Base-by-base conservation (phyloP, 2,888 invertebrate species). In the Chymomyza procnemis region DNA sequence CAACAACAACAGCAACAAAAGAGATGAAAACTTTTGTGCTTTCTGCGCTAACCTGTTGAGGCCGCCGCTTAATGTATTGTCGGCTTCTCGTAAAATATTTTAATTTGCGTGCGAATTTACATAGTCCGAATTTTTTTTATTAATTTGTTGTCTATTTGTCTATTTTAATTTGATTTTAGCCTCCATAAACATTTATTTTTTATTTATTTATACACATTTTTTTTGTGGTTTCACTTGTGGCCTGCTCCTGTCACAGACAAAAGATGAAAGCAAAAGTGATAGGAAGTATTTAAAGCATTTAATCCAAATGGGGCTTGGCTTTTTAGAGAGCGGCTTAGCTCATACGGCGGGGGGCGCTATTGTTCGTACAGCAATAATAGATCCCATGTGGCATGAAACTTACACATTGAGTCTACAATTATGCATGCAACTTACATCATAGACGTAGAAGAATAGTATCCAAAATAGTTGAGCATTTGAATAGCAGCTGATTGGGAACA, bases 81-180 rank as follows among this genome's bases (percentile, higher is more conserved):
- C 26, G 21, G 21, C 56, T 56, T 22, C 56, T 56, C 30, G 58
- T 6, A 76, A 72, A 26, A 69, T 76, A 82, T 87, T 87, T 75
- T 78, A 82, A 85, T 83, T 85, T 80, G 71, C 73, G 75, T 57
- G 80, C 70, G 61, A 78, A 83, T 87, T 83, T 80, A 69, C 76
- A 85, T 85, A 83, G 79, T 67, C 71, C 50, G 75, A 71, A 85
- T 26, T 50, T 61, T n/a, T 69, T 76, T 61, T 71, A 73, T 58
- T 60, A 59, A 75, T 75, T 75, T 73, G 65, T 66, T 67, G 55
- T 80, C 78, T 59, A 83, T 83, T 87, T 83, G 87, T 87, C 87
- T 66, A 50, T 63, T 69, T 84, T 76, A 85, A 85, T 85, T 84
- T 71, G 64, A 66, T 61, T 65, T 78, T 68, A 70, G 56, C 41